Evolutionary conservation across 64 coral and sea anemone genomes (phyloP).

Genomic region (Stichodactyla helianthus): DNA sequence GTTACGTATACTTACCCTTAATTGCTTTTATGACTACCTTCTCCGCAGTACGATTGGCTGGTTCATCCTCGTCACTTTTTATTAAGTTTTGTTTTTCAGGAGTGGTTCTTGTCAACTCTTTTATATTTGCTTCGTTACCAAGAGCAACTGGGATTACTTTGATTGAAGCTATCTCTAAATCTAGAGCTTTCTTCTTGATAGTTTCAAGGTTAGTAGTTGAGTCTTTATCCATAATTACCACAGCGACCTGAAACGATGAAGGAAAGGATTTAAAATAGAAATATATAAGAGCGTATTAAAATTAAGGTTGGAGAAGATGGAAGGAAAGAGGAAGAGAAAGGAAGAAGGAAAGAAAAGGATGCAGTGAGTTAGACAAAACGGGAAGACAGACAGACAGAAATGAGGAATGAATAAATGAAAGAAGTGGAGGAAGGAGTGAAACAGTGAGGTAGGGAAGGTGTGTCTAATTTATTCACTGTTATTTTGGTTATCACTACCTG

Average conservation of each 20-base stretch:
- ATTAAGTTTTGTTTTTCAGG: constrained; percentile 33
- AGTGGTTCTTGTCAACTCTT: constrained; percentile 28
- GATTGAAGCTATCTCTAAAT: constrained; percentile 16
- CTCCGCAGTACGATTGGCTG: constrained; percentile 21
- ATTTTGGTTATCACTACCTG: constrained; percentile 10
- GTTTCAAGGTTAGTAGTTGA: constrained; percentile 18
- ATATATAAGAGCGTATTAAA: background rate
- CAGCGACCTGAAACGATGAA: constrained; percentile 10
- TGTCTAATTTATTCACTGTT: too few relatives aligned
- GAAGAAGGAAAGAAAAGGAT: too few relatives aligned
- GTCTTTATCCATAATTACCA: constrained; percentile 29
- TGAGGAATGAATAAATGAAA: background rate
- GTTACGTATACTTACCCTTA: constrained; percentile 12
- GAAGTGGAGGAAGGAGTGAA: background rate
- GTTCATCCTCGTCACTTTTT: constrained; percentile 19
- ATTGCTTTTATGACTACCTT: constrained; percentile 40
- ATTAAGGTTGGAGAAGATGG: background rate
- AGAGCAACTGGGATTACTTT: constrained; percentile 53
- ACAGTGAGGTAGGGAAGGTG: background rate
- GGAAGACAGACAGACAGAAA: background rate
- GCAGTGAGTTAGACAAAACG: background rate
- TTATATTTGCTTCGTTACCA: constrained; percentile 20
- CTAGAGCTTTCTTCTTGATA: constrained; percentile 26
- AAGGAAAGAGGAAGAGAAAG: background rate
- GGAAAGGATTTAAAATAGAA: background rate